phyloP scores from a whole-genome alignment of 2,888 invertebrate species.

The Trichacis sp. region DNA sequence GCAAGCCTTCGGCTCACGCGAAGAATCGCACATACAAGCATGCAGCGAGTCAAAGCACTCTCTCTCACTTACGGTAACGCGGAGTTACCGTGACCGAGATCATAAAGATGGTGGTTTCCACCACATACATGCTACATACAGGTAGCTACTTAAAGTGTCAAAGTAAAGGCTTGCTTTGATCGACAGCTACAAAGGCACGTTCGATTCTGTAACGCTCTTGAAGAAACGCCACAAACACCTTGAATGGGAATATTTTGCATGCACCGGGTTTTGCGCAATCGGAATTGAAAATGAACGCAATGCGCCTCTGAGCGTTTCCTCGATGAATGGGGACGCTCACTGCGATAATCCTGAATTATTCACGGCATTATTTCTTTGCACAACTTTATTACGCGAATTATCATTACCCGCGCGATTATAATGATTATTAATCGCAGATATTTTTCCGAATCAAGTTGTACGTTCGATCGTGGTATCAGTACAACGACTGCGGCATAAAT shows the following conservation, averaged over 20 bases:
- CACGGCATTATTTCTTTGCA: background rate
- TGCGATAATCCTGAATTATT: background rate
- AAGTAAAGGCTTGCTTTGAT: background rate
- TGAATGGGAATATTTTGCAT: constrained; percentile 1
- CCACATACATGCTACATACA: too few species aligned
- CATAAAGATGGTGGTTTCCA: too few species aligned
- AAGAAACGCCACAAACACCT: background rate
- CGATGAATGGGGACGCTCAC: background rate
- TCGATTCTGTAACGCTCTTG: background rate
- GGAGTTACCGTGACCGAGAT: too few species aligned
- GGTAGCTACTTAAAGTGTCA: too few species aligned
- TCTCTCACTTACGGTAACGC: too few species aligned
- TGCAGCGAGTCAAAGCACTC: too few species aligned
- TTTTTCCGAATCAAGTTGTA: background rate
- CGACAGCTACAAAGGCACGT: background rate
- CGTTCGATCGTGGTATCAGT: too few species aligned
- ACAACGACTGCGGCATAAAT: too few species aligned
- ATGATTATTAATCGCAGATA: constrained; percentile 1
- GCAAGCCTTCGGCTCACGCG: too few species aligned
- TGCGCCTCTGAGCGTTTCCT: background rate
- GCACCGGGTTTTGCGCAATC: background rate
- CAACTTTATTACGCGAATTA: constrained; percentile 35
- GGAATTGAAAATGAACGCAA: background rate
- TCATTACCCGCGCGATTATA: constrained; percentile 43
- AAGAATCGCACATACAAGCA: too few species aligned